Percentiles rank a stretch among this genome's conserved stretches.
These are phyloP conservation scores for Catalaphyllia jardinei DNA, from an alignment of 64 coral and sea anemone species.

Conservation along the genomic window DNA sequence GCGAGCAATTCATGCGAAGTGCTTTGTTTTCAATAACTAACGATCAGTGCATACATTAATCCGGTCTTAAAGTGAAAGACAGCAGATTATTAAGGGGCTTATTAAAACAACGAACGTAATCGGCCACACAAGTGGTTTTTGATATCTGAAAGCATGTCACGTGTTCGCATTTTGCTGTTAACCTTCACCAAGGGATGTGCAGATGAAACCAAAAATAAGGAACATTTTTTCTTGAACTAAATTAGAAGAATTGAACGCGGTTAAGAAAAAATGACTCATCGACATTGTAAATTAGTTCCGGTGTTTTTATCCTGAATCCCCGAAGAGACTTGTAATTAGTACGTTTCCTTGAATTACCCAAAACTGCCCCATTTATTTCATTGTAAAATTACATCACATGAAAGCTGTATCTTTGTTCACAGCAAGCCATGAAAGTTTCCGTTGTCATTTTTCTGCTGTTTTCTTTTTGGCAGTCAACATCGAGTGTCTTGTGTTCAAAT, in stretches of 20 bases:
- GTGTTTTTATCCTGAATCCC: constrained; percentile 12
- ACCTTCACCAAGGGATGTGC: too few relatives aligned
- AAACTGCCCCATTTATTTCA: not conserved
- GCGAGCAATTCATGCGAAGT: not conserved
- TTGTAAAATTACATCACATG: too few relatives aligned
- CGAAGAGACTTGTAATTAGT: constrained; percentile 10
- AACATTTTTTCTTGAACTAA: too few relatives aligned
- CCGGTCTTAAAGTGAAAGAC: constrained; percentile 18
- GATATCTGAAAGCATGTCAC: not conserved
- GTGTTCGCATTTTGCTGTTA: not conserved
- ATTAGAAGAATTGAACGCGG: not conserved
- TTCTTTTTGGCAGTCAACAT: constrained; percentile 17
- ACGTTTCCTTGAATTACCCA: not conserved
- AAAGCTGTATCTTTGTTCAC: not conserved
- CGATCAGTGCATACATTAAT: constrained; percentile 42
- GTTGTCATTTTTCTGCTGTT: not conserved
- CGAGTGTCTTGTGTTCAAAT: constrained; percentile 23
- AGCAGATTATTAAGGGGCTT: constrained; percentile 22
- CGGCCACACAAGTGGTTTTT: constrained; percentile 1
- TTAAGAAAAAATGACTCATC: constrained; percentile 17
- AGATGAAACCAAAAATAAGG: not conserved
- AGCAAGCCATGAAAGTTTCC: not conserved
- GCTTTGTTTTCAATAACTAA: constrained; percentile 17
- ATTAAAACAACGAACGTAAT: constrained; percentile 4
- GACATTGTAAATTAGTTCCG: constrained; percentile 33